These are phyloP conservation scores for Pimpla rufipes DNA, from an alignment of 2,888 invertebrate species.

Conservation along the genomic window DNA sequence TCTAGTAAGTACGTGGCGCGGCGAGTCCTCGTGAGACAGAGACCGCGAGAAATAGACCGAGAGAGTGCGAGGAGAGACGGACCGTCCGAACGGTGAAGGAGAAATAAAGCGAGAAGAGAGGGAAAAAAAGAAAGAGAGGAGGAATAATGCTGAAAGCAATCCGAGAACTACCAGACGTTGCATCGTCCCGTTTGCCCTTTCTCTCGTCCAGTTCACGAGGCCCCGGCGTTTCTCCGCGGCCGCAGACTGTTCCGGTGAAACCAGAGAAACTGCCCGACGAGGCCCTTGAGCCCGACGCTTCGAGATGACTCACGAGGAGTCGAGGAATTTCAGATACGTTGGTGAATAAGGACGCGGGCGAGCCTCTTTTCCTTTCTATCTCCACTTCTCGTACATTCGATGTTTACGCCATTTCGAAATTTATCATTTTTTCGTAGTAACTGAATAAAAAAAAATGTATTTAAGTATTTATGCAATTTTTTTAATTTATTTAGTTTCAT, in stretches of 20 bases:
- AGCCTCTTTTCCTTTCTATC: neutral
- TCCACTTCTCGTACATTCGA: neutral
- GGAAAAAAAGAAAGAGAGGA: neutral
- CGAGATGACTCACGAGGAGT: constrained; percentile 58
- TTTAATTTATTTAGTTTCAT: too few relatives aligned
- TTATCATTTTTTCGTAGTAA: neutral
- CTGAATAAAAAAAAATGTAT: too few relatives aligned
- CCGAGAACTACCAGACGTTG: constrained; percentile 21
- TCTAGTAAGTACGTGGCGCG: constrained; percentile 33
- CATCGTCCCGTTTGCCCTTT: constrained; percentile 18
- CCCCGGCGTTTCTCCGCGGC: constrained; percentile 12
- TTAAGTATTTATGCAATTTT: neutral
- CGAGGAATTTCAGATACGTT: constrained; percentile 61
- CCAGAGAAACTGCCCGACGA: constrained; percentile 50
- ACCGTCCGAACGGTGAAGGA: neutral
- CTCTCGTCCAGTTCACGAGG: constrained; percentile 4
- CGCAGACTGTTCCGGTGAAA: constrained; percentile 45
- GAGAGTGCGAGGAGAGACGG: constrained; percentile 6
- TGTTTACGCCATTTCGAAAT: too few relatives aligned
- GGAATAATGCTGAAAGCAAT: constrained; percentile 28
- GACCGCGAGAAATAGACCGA: constrained; percentile 24
- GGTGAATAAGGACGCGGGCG: constrained; percentile 37
- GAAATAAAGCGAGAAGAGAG: neutral
- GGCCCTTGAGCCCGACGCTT: constrained; percentile 56
- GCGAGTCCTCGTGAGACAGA: neutral